Evolutionary conservation across 1,140 invertebrate species (phyloP), one percentile per base, ranked within the genome.

Genomic region (Charaxes varanes): DNA sequence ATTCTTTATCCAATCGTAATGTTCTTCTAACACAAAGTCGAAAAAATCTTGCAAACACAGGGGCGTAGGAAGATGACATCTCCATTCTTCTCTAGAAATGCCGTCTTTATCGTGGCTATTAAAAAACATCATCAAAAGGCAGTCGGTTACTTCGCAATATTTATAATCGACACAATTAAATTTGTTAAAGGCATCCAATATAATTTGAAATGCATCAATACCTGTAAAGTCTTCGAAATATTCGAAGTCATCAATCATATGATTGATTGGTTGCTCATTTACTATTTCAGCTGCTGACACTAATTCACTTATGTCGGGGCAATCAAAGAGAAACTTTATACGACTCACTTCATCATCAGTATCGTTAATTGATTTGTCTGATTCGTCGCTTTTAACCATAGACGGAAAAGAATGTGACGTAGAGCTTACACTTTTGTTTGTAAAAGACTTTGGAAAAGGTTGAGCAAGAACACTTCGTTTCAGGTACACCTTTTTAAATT

Each of bases 1-100:
- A 10, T 68, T 55, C 51, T 81, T 53, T 14, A 87, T 74, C 86
- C 86, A 87, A 7, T 82, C 76, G 28, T 61, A 67, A 24, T 86
- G 66, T 34, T 88, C 85, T 19, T 83, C 63, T 17, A 80, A 52
- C 13, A 87, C 76, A 57, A 86, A 87, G 35, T 87, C 78, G 58
- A 82, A 84, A 68, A 87, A 88, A 48, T 88, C 86, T 56, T 81
- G 69, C 10, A 88, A 56, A 35, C 85, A 82, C 16, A 87, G 53
- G 2, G 85, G 76, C n/a, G 86, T 87, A 2, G 81, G 62, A 36
- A 88, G 48, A 46, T 69, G 79, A 32, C 70, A 64, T 2, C 70
- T 53, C 69, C 76, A 76, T 50, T 74, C 71, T 19, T 76, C 60
- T 13, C 73, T 52, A 3, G 49, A 54, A 40, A 82, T 54, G 0